These are phyloP conservation scores for Theristus sp. DNA, from an alignment of 2,888 invertebrate genomes.

Conservation along the genomic window DNA sequence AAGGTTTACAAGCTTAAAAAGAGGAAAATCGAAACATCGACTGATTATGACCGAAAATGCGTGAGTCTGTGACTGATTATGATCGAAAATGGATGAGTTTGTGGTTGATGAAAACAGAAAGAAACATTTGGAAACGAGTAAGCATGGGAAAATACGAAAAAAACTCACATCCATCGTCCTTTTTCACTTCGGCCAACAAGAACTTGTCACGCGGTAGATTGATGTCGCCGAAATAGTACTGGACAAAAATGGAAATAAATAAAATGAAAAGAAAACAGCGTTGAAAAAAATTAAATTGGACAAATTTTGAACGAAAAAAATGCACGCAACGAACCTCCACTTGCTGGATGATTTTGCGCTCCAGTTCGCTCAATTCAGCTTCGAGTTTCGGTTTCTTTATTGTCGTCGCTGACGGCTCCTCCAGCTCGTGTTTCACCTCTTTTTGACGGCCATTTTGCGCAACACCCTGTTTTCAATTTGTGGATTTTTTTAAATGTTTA, in stretches of 20 bases:
- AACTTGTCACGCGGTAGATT: slow-evolving; percentile 83
- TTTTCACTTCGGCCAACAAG: slow-evolving; percentile 59
- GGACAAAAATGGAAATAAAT: slow-evolving; percentile 17
- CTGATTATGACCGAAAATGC: too few relatives aligned
- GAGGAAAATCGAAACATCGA: too few relatives aligned
- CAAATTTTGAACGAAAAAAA: too few relatives aligned
- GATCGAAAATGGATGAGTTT: too few relatives aligned
- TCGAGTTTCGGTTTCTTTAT: neutral
- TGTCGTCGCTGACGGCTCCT: neutral
- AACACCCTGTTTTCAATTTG: too few relatives aligned
- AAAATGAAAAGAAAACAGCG: too few relatives aligned
- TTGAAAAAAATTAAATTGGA: neutral
- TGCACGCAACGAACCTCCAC: neutral
- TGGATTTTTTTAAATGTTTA: too few relatives aligned
- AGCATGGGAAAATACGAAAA: neutral
- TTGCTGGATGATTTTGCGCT: neutral
- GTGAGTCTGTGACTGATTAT: too few relatives aligned
- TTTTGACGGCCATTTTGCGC: too few relatives aligned
- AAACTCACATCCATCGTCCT: slow-evolving; percentile 51
- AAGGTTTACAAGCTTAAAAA: too few relatives aligned
- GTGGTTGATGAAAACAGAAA: neutral
- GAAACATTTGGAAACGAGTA: too few relatives aligned
- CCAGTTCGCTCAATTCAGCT: neutral
- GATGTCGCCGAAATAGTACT: slow-evolving; percentile 67
- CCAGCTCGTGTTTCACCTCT: too few relatives aligned